Conservation (phyloP, 2,113 vertebrate genomes). For the Gallinago jamesoni region DNA sequence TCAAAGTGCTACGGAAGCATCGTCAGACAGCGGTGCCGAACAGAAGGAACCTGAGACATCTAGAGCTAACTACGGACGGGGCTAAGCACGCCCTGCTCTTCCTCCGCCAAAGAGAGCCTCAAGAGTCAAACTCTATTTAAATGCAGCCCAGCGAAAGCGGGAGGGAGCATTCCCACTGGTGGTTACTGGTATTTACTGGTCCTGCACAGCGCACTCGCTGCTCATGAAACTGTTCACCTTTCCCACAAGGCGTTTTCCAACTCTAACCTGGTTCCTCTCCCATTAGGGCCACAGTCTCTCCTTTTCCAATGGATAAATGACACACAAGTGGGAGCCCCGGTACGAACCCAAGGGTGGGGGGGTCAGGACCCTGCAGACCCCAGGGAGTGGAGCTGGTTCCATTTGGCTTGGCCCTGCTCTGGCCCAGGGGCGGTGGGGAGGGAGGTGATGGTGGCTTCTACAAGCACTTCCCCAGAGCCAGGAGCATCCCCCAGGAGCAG, state of each 20-base stretch:
- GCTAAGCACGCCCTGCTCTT: neutral
- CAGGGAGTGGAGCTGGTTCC: rapidly evolving
- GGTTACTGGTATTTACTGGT: neutral
- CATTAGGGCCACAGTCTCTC: neutral
- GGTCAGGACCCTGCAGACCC: rapidly evolving
- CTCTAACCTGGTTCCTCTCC: neutral
- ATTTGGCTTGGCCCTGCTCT: neutral
- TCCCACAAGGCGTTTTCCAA: neutral
- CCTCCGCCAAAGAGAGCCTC: neutral
- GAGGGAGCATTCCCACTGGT: neutral
- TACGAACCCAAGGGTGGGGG: rapidly evolving
- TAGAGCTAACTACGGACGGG: neutral
- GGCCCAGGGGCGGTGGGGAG: neutral
- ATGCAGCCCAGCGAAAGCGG: neutral
- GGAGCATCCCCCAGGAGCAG: neutral
- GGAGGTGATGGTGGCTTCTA: neutral
- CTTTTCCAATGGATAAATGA: rapidly evolving
- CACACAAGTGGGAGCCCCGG: rapidly evolving
- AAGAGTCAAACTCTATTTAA: neutral
- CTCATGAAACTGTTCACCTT: neutral
- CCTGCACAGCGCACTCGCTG: neutral
- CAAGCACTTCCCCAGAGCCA: neutral
- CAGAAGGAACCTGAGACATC: conserved; percentile 15
- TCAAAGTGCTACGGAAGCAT: neutral
- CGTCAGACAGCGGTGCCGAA: neutral